Evolutionary conservation across 2,797 vertebrate species (phyloP), one percentile per base, ranked within the genome.

Genomic region (Mastacembelus armatus): DNA sequence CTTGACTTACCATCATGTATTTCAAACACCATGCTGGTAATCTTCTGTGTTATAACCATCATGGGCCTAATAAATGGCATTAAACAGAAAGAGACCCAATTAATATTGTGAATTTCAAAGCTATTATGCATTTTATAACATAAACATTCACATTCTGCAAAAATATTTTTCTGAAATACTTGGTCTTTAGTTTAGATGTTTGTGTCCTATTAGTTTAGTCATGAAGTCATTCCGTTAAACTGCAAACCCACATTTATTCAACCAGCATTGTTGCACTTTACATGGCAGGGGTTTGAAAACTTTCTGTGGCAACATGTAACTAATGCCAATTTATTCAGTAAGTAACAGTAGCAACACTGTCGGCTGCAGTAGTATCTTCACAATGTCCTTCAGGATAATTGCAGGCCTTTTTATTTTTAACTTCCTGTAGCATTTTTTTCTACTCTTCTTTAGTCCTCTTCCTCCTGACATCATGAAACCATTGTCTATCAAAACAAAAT

Each of bases 31-130:
- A 98, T 86, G 82, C 96, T 97, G 85, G 97, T 99, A 80, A 99
- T 98, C 95, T 99, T 99, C 95, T 99, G 97, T 7, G 97, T 98
- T 81, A 99, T 98, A 78, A 99, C 96, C 97, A 99, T 99, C 97
- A 98, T 98, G 65, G 97, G 96, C 81, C 97, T 98, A 55, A 55
- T 49, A 52, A 56, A 60, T 19, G 43, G 44, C 19, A 73, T 12
- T 12, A 29, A 30, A 65, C 15, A 44, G 58, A 44, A 30, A 47
- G 48, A 50, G 24, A n/a, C 3, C 10, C 12, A 11, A 15, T 71
- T 43, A 66, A 65, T 49, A 50, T 1, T 24, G 5, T 35, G n/a
- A 27, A 27, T 33, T 2, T 50, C 3, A 61, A 52, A 51, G 32
- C 1, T 26, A 19, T 16, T 36, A 19, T 21, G 9, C 11, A 49